Evolutionary conservation across 2,113 vertebrate genomes (phyloP).

Genomic region (Esox niger): DNA sequence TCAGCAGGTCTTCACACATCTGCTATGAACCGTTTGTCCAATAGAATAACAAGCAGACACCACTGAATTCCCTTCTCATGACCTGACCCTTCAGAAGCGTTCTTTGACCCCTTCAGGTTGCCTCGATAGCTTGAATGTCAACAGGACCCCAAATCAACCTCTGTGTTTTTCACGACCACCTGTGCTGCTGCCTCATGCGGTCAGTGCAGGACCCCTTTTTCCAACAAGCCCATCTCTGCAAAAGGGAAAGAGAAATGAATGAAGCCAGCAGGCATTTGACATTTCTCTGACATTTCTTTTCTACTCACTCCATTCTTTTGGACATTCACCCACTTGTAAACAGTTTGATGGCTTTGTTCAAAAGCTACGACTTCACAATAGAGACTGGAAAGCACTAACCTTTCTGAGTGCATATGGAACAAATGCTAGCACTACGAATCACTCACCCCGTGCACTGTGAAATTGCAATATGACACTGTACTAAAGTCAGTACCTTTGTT

Average conservation of each 20-base stretch:
- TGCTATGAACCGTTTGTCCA: too few relatives aligned
- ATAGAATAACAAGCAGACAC: too few relatives aligned
- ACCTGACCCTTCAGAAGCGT: too few relatives aligned
- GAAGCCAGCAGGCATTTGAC: constrained; percentile 72
- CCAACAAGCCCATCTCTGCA: constrained; percentile 57
- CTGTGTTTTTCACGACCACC: too few relatives aligned
- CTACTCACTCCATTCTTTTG: constrained; percentile 58
- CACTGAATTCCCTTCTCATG: too few relatives aligned
- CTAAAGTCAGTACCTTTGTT: constrained; percentile 4
- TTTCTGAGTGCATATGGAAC: constrained; percentile 57
- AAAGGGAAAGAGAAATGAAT: constrained; percentile 50
- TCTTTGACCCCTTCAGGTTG: too few relatives aligned
- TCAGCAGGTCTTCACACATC: too few relatives aligned
- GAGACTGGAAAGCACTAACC: constrained; percentile 59
- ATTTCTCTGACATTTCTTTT: constrained; percentile 77
- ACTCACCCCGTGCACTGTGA: constrained; percentile 25
- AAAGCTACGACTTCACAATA: constrained; percentile 51
- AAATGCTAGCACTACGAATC: constrained; percentile 44
- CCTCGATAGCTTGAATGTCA: background rate
- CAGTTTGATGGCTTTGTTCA: constrained; percentile 68
- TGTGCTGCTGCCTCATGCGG: too few relatives aligned
- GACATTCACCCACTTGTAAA: constrained; percentile 67
- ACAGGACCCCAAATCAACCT: too few relatives aligned
- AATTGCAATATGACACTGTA: constrained; percentile 31
- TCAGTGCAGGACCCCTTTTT: constrained; percentile 42